Evolutionary conservation across 2,888 invertebrate genomes (phyloP), one percentile per base, ranked within the genome.

Genomic region (Emmelina monodactyla): DNA sequence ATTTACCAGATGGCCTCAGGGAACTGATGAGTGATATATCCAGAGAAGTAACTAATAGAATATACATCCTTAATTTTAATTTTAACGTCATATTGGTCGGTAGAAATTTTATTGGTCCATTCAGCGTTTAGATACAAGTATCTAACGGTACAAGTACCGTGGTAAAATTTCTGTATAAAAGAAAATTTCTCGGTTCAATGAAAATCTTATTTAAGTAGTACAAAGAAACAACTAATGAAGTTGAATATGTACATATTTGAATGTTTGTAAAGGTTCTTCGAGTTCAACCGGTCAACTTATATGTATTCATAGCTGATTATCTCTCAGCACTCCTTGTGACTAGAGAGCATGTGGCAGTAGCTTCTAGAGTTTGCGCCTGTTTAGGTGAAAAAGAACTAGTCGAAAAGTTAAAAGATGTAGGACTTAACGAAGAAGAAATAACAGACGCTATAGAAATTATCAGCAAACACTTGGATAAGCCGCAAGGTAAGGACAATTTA

Each of bases 11-110:
- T 35, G 90, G 89, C 1, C 62, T 90, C 2, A 72, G 81, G 4
- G 89, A 90, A 51, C 60, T 91, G 30, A 85, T 89, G 72, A 73
- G 82, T 31, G 90, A 91, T 57, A 88, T 91, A 42, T 83, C 88
- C 0, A 82, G 89, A 41, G 89, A 90, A 71, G 87, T 86, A 59
- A 46, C 51, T 49, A 34, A 32, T 22, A 1, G n/a, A n/a, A n/a
- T n/a, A n/a, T n/a, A n/a, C n/a, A n/a, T n/a, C n/a, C n/a, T n/a
- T n/a, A n/a, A n/a, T n/a, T n/a, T n/a, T n/a, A n/a, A n/a, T n/a
- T n/a, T n/a, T n/a, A n/a, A n/a, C n/a, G n/a, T n/a, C n/a, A n/a
- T n/a, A n/a, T n/a, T n/a, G n/a, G n/a, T n/a, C n/a, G n/a, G n/a
- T n/a, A n/a, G n/a, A n/a, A n/a, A n/a, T n/a, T n/a, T n/a, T n/a